A percentile compares a stretch with the other conserved stretches of the same genome.
These are phyloP conservation scores for Agriopis leucophaearia DNA, from an alignment of 2,888 invertebrate genomes.

Conservation along the genomic window DNA sequence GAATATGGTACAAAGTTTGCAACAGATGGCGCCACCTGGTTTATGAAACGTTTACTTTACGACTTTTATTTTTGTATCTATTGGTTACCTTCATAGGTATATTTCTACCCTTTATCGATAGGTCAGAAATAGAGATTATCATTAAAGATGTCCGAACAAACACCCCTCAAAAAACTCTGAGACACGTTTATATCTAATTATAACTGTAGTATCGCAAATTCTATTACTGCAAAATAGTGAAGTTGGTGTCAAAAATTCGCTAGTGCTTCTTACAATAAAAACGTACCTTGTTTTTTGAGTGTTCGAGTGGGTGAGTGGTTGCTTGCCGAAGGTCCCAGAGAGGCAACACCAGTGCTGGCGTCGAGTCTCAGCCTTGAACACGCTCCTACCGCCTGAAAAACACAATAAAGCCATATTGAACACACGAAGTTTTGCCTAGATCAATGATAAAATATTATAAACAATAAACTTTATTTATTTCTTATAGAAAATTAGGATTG, in stretches of 20 bases:
- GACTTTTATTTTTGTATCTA: neutral
- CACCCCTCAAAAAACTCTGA: too few species aligned
- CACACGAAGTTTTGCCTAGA: constrained; percentile 42
- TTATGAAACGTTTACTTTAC: neutral
- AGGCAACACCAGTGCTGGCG: neutral
- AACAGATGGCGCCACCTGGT: constrained; percentile 12
- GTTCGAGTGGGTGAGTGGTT: neutral
- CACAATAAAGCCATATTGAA: constrained; percentile 53
- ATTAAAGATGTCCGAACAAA: too few species aligned
- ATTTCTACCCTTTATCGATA: too few species aligned
- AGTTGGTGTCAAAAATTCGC: neutral
- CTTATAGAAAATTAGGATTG: constrained; percentile 60
- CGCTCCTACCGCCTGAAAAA: constrained; percentile 54
- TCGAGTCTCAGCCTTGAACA: constrained; percentile 3
- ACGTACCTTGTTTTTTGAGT: constrained; percentile 2
- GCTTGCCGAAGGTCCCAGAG: neutral
- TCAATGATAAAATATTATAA: constrained; percentile 53
- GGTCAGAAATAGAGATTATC: too few species aligned
- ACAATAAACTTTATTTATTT: constrained; percentile 56
- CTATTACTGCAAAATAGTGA: neutral
- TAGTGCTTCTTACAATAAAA: neutral
- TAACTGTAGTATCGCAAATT: neutral
- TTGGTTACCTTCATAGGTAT: too few species aligned
- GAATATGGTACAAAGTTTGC: neutral
- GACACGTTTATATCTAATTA: neutral